phyloP scores from a whole-genome alignment of 2,113 vertebrate genomes.

The Daboia siamensis region DNA sequence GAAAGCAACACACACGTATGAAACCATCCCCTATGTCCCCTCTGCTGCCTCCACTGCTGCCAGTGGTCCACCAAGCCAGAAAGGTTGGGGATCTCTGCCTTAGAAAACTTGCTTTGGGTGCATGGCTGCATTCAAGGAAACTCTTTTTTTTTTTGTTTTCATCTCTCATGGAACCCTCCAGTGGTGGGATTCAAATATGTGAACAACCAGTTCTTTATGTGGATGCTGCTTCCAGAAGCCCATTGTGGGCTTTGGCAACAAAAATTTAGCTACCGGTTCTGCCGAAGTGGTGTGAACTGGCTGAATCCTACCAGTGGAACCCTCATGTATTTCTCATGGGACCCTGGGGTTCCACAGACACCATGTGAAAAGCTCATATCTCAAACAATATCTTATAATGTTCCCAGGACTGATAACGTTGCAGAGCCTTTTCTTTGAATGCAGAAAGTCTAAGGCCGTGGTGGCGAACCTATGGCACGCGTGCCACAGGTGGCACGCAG shows the following conservation, averaged over 20 bases:
- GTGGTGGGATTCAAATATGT: too few species aligned
- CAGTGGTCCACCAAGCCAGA: not conserved
- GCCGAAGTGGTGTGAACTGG: too few species aligned
- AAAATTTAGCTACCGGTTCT: too few species aligned
- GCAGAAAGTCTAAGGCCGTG: not conserved
- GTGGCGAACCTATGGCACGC: too few species aligned
- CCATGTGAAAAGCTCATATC: not conserved
- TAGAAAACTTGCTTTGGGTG: not conserved
- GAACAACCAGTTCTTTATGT: too few species aligned
- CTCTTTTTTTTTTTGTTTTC: not conserved
- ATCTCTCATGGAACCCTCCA: not conserved
- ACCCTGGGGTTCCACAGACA: not conserved
- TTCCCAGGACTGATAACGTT: not conserved
- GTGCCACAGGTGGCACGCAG: too few species aligned
- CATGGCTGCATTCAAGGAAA: not conserved
- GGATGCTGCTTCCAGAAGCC: too few species aligned
- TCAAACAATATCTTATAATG: not conserved
- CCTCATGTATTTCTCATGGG: not conserved
- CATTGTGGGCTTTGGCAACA: too few species aligned
- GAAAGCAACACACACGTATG: not conserved
- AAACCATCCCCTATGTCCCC: not conserved
- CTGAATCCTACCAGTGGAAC: not conserved
- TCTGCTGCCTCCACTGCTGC: not conserved
- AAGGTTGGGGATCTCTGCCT: not conserved
- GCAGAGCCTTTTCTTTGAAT: not conserved